A percentile compares a stretch with the other conserved stretches of the same genome.
Conservation (phyloP, 2,113 vertebrate species). For the Cricetomys ansorgei region DNA sequence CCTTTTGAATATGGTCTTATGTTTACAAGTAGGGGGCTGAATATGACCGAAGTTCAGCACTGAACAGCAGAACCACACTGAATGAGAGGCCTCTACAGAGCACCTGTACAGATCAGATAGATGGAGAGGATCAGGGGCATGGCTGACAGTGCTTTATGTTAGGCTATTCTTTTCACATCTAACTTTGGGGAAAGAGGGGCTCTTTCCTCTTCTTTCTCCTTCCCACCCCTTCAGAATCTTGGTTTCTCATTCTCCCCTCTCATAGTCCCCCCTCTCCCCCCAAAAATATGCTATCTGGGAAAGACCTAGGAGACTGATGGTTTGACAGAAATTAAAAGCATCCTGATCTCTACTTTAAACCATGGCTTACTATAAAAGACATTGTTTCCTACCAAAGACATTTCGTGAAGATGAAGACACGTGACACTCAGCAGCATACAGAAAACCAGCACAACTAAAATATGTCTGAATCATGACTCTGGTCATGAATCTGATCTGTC, state of each 20-base stretch:
- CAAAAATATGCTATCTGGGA: neutral
- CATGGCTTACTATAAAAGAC: constrained; percentile 32
- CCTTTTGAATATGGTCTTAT: neutral
- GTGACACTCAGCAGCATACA: neutral
- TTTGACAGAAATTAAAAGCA: neutral
- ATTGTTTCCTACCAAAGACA: constrained; percentile 50
- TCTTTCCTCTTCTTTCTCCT: neutral
- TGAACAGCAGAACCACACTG: neutral
- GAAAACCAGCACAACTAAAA: constrained; percentile 20
- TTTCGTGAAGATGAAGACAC: constrained; percentile 7
- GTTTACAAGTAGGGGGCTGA: neutral
- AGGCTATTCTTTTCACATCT: neutral
- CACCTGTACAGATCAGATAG: neutral
- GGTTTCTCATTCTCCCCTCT: neutral
- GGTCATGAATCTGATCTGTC: neutral
- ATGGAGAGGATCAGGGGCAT: fast-evolving
- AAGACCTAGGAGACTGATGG: constrained; percentile 14
- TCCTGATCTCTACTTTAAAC: constrained; percentile 45
- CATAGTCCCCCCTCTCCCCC: neutral
- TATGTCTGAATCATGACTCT: neutral
- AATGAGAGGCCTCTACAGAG: neutral
- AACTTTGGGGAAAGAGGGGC: neutral
- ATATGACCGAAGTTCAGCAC: neutral
- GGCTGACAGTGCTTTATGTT: neutral
- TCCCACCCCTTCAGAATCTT: neutral